Evolutionary conservation across 2,888 invertebrate species (phyloP), one percentile per base, ranked within the genome.

Genomic region (Calameuta filiformis): DNA sequence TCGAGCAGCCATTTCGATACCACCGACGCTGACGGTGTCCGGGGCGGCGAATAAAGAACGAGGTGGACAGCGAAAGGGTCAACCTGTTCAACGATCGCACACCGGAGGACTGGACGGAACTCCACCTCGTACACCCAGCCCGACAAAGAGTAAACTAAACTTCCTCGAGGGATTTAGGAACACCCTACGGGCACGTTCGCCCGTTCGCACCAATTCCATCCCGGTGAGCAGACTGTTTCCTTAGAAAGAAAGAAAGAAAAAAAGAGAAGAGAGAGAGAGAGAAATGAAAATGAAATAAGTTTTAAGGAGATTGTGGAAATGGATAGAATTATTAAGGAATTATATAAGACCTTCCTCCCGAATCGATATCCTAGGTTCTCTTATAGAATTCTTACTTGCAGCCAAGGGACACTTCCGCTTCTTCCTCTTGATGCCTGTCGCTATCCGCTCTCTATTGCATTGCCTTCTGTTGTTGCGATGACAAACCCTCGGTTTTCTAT

Each of bases 81-180:
- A 82, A 77, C 82, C 85, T n/a, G 83, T 88, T 11, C 89, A 90
- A 71, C 87, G 88, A 35, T 87, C 90, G 31, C 87, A 85, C 77
- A 85, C 87, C 15, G 88, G 83, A 71, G 76, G 83, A 56, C 84
- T 83, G n/a, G 81, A 83, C 35, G 80, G 76, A 11, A 73, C 74
- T 35, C 80, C 85, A 4, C 87, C 89, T 23, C 87, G 91, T 37
- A 92, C 92, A 11, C 91, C 91, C 31, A 92, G 92, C 82, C 92
- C 92, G 30, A 92, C 92, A 73, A 93, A 93, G 85, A 92, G 92
- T 84, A 93, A 92, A 81, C 87, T 91, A 79, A 90, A 90, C 85
- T 93, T 94, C 86, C 93, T 95, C 87, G 94, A 94, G 85, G 94
- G 94, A 84, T 94, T 94, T 89, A 92, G 93, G 82, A 94, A 94